Conservation (phyloP, 35 echinoderm and acorn worm genomes). For the Ophiothrix spiculata region DNA sequence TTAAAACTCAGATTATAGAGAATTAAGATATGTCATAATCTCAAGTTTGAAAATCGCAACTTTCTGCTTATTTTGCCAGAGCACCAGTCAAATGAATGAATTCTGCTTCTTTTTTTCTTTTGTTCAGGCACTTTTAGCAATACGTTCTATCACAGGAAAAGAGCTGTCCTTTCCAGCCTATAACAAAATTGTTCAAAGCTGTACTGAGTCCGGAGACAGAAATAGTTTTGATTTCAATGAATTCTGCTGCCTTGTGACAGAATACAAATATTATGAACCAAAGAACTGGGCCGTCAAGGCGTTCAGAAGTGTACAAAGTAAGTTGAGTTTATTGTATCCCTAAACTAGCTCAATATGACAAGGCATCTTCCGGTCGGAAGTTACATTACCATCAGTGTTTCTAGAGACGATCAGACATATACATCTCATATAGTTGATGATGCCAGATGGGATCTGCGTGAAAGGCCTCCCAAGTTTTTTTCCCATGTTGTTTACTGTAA, state of each 20-base stretch:
- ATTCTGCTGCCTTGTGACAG: slow-evolving; percentile 92
- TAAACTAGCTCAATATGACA: too few relatives aligned
- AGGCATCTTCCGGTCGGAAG: too few relatives aligned
- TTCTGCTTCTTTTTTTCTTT: slow-evolving; percentile 29
- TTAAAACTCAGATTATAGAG: too few relatives aligned
- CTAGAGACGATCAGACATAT: not conserved
- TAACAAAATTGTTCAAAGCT: slow-evolving; percentile 59
- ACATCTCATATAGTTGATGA: not conserved
- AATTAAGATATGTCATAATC: too few relatives aligned
- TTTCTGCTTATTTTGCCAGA: too few relatives aligned
- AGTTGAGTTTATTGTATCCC: slow-evolving; percentile 41
- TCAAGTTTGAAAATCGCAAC: too few relatives aligned
- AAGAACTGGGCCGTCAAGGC: slow-evolving; percentile 34
- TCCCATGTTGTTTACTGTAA: not conserved
- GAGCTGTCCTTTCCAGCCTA: slow-evolving; percentile 77
- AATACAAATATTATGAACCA: slow-evolving; percentile 80
- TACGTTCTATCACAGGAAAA: slow-evolving; percentile 58
- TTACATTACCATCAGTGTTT: not conserved
- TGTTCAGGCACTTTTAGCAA: slow-evolving; percentile 59
- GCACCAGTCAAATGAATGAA: too few relatives aligned
- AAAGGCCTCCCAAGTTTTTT: not conserved
- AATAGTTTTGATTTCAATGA: slow-evolving; percentile 78
- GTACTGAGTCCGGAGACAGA: slow-evolving; percentile 45
- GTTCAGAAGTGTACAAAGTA: slow-evolving; percentile 55
- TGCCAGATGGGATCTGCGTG: too few relatives aligned